Evolutionary conservation across 2,797 vertebrate species (phyloP).

Genomic region (Iguana delicatissima): DNA sequence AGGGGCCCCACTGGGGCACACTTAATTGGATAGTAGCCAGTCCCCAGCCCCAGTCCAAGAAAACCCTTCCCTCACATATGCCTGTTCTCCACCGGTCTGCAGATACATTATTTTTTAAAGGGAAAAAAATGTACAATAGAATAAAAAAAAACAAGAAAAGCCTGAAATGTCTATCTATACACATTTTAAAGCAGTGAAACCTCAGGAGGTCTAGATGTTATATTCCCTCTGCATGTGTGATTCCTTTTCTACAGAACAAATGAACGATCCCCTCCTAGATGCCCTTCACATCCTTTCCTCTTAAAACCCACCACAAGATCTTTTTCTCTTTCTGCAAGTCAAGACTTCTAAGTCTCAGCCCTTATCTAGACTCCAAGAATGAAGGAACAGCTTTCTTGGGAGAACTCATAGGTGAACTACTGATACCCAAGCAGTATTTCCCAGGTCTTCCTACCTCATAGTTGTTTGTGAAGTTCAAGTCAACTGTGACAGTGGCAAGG

Average conservation of each 20-base stretch:
- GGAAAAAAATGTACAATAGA: not conserved
- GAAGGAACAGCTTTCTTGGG: not conserved
- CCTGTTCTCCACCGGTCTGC: not conserved
- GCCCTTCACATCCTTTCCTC: not conserved
- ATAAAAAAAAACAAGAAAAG: not conserved
- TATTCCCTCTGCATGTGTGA: not conserved
- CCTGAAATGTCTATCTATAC: not conserved
- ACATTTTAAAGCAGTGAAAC: not conserved
- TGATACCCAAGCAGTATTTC: too few species aligned
- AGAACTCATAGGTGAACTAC: not conserved
- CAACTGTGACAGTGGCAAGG: not conserved
- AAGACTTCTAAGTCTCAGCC: not conserved
- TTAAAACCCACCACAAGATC: not conserved
- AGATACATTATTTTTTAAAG: not conserved
- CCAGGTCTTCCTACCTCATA: constrained; percentile 30
- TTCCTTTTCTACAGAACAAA: not conserved
- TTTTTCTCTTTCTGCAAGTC: not conserved
- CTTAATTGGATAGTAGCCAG: not conserved
- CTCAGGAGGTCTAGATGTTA: not conserved
- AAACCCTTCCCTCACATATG: not conserved
- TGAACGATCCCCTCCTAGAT: not conserved
- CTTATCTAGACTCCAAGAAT: not conserved
- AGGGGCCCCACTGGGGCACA: not conserved
- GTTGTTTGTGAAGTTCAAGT: constrained; percentile 22
- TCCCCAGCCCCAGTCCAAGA: too few species aligned